Evolutionary conservation across 2,888 invertebrate genomes (phyloP).

Genomic region (Harpagoxenus sublaevis): DNA sequence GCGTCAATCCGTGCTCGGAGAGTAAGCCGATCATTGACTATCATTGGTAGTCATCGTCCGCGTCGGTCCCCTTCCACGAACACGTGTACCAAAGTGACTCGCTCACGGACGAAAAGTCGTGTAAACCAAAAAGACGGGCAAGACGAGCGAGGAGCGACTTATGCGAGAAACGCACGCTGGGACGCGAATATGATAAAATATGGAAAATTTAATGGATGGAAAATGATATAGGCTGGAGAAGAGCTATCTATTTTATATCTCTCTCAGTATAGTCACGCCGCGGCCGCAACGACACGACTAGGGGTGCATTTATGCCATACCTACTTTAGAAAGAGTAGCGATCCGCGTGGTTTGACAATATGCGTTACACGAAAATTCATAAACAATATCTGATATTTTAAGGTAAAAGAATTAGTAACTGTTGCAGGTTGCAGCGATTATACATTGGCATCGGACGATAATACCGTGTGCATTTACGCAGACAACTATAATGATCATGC

Average conservation of each 20-base stretch:
- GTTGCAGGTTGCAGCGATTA: not conserved
- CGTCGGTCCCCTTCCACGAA: constrained; percentile 57
- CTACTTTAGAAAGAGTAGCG: constrained; percentile 1
- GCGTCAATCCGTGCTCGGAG: constrained; percentile 89
- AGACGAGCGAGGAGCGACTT: constrained; percentile 48
- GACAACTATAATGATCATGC: constrained; percentile 13
- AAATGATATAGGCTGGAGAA: not conserved
- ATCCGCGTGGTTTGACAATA: constrained; percentile 41
- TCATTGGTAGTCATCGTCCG: constrained; percentile 78
- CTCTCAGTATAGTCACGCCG: constrained; percentile 7
- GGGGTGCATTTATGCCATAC: not conserved
- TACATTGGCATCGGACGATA: not conserved
- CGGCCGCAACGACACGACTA: constrained; percentile 2
- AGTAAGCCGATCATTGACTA: constrained; percentile 74
- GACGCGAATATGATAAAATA: constrained; percentile 11
- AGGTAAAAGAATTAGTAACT: constrained; percentile 7
- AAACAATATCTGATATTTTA: constrained; percentile 32
- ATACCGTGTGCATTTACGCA: constrained; percentile 7
- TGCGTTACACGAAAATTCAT: constrained; percentile 30
- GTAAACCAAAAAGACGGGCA: not conserved
- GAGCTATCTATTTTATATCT: constrained; percentile 43
- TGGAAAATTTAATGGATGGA: constrained; percentile 18
- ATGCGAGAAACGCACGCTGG: constrained; percentile 30
- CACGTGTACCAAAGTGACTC: constrained; percentile 53
- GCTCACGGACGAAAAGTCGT: constrained; percentile 38